These are phyloP conservation scores for Neodiprion pinetum DNA, from an alignment of 1,140 invertebrate genomes.

Conservation along the genomic window DNA sequence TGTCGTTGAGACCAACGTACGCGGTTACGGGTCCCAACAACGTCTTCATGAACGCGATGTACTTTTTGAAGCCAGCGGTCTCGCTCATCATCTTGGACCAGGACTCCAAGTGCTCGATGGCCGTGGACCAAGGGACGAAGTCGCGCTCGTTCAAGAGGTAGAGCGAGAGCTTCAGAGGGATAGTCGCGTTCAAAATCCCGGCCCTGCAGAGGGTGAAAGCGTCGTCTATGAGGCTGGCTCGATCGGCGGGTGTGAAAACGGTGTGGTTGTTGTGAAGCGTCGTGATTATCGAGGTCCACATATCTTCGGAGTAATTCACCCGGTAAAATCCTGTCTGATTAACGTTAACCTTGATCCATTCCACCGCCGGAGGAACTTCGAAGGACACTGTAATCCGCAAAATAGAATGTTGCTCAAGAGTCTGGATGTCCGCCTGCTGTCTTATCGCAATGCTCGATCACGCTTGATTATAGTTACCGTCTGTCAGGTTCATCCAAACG, in stretches of 20 bases:
- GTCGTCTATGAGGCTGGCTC: conserved; percentile 79
- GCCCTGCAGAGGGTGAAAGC: conserved; percentile 79
- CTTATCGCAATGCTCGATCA: conserved; percentile 17
- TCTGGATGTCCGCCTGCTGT: conserved; percentile 14
- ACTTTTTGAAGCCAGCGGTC: conserved; percentile 69
- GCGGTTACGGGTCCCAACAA: conserved; percentile 68
- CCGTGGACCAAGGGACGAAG: conserved; percentile 78
- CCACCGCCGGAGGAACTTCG: conserved; percentile 67
- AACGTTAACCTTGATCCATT: conserved; percentile 88
- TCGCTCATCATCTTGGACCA: conserved; percentile 74
- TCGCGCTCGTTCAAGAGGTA: conserved; percentile 77
- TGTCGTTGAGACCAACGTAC: conserved; percentile 71
- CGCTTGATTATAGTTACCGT: conserved; percentile 60
- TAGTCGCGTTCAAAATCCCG: conserved; percentile 71
- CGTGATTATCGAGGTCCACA: conserved; percentile 77
- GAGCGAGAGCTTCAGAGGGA: conserved; percentile 72
- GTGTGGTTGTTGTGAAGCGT: conserved; percentile 74
- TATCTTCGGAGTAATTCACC: conserved; percentile 81
- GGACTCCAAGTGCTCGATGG: conserved; percentile 71
- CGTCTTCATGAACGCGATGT: conserved; percentile 68
- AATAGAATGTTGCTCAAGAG: conserved; percentile 25
- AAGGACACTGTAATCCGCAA: conserved; percentile 66
- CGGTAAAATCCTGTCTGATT: conserved; percentile 88
- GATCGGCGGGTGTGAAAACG: conserved; percentile 73
- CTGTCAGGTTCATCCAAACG: conserved; percentile 79